phyloP scores from a whole-genome alignment of 2,797 vertebrate genomes.

The Macropodus opercularis region DNA sequence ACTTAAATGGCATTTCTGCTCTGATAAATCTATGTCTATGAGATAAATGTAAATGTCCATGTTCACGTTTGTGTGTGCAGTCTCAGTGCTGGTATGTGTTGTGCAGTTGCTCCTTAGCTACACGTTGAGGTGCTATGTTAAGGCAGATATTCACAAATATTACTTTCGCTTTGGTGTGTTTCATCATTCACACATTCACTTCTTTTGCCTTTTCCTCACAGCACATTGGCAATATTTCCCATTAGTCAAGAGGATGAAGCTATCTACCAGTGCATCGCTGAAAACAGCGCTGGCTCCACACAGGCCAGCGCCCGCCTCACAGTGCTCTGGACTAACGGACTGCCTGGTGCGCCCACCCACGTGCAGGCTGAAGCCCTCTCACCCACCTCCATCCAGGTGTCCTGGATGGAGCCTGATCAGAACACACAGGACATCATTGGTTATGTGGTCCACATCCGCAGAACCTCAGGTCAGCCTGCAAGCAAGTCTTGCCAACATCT shows the following conservation, averaged over 20 bases:
- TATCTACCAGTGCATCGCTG: slow-evolving; percentile 97
- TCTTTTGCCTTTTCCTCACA: slow-evolving; percentile 52
- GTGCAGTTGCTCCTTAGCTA: neutral
- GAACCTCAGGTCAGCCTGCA: slow-evolving; percentile 84
- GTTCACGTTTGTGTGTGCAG: no score
- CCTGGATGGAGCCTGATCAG: slow-evolving; percentile 91
- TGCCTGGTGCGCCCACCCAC: slow-evolving; percentile 87
- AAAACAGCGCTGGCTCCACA: slow-evolving; percentile 95
- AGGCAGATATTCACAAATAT: no score
- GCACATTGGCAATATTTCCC: slow-evolving; percentile 92
- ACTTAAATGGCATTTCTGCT: slow-evolving; percentile 6
- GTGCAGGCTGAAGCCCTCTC: slow-evolving; percentile 89
- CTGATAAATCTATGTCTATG: neutral
- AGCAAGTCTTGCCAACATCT: no score
- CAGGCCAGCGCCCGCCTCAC: slow-evolving; percentile 96
- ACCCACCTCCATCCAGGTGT: slow-evolving; percentile 91
- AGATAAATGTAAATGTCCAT: slow-evolving; percentile 16
- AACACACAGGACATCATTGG: slow-evolving; percentile 97
- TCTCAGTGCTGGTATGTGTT: neutral
- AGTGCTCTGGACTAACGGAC: slow-evolving; percentile 92
- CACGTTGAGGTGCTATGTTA: no score
- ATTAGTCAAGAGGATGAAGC: slow-evolving; percentile 94
- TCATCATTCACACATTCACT: no score
- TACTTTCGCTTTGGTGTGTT: no score
- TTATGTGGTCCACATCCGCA: slow-evolving; percentile 96